Percentiles rank a stretch among this genome's conserved stretches.
Conservation (phyloP, 2,113 vertebrate genomes). For the Copsychus sechellarum region DNA sequence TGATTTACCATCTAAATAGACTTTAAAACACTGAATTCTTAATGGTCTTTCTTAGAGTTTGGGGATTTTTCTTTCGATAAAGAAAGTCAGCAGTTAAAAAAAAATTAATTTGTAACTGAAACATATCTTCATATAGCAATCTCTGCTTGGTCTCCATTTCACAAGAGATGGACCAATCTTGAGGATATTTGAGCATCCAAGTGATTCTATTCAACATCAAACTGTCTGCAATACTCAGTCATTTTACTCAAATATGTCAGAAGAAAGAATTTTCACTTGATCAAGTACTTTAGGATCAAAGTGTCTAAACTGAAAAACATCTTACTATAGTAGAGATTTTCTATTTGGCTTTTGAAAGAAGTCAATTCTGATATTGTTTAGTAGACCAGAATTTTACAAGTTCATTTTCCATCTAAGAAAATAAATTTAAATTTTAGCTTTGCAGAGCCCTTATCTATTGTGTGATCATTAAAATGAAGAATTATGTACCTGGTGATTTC, state of each 20-base stretch:
- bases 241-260: neutral
- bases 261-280: neutral
- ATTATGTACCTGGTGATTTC: slow-evolving; percentile 10
- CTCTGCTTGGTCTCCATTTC: neutral
- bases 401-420: slow-evolving; percentile 50
- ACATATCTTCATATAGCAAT: neutral
- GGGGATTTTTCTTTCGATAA: neutral
- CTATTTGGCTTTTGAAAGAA: slow-evolving; percentile 19
- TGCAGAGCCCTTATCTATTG: neutral
- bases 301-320: neutral
- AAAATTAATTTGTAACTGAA: neutral
- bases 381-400: slow-evolving; percentile 22
- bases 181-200: neutral
- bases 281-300: neutral
- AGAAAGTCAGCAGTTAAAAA: neutral
- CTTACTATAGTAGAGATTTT: neutral
- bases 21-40: slow-evolving; percentile 15
- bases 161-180: neutral
- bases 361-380: slow-evolving; percentile 29
- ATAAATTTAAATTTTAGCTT: slow-evolving; percentile 22
- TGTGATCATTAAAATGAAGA: slow-evolving; percentile 10
- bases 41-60: neutral
- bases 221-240: neutral
- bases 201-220: neutral
- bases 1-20: slow-evolving; percentile 44